Conservation (phyloP, 2,888 invertebrate genomes). For the Cerastoderma edule region DNA sequence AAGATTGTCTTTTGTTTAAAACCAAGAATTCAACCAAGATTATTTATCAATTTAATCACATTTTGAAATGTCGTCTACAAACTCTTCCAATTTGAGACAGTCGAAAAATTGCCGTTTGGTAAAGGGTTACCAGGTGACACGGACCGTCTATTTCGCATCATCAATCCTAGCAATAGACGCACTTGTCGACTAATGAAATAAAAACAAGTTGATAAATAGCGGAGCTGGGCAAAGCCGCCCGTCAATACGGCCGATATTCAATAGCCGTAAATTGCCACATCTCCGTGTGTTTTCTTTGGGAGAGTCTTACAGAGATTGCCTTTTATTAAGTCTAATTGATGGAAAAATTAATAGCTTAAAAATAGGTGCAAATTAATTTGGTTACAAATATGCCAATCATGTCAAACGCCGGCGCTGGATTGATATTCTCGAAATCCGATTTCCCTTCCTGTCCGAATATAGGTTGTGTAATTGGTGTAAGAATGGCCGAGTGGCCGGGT, state of each 20-base stretch:
- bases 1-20: too few relatives aligned
- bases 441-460: conserved; percentile 5
- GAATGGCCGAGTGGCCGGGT: conserved; percentile 8
- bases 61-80: too few relatives aligned
- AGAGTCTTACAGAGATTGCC: conserved; percentile 54
- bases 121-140: neutral
- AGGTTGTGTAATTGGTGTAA: conserved; percentile 23
- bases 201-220: conserved; percentile 62
- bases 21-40: too few relatives aligned
- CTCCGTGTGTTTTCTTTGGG: conserved; percentile 57
- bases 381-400: conserved; percentile 61
- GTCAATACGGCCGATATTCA: conserved; percentile 53
- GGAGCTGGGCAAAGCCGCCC: conserved; percentile 32
- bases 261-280: conserved; percentile 54
- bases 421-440: conserved; percentile 50
- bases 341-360: conserved; percentile 63
- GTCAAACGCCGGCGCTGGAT: conserved; percentile 38
- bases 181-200: conserved; percentile 62
- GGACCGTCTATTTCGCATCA: conserved; percentile 29
- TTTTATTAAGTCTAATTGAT: conserved; percentile 64
- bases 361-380: conserved; percentile 63
- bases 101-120: too few relatives aligned
- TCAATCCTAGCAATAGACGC: conserved; percentile 53
- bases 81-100: too few relatives aligned
- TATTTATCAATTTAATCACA: too few relatives aligned